Evolutionary conservation across 92 coral and sea anemone species (phyloP).

Genomic region (Parazoanthus darwini): DNA sequence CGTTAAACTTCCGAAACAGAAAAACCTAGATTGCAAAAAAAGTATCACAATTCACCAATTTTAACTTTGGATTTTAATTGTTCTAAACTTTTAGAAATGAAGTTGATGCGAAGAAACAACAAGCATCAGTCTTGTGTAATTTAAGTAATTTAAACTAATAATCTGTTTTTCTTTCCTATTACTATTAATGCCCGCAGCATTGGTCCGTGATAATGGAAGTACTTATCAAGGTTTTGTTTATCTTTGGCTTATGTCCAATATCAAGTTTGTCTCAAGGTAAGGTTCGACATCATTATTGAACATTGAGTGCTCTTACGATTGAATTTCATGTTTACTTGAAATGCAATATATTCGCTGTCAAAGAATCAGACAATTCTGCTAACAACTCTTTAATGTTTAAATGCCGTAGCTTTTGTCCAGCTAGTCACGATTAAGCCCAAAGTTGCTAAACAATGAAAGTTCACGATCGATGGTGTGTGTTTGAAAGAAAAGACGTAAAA

Average conservation of each 20-base stretch:
- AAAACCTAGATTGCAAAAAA: no score
- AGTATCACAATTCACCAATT: not conserved
- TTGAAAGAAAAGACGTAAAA: not conserved
- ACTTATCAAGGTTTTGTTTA: not conserved
- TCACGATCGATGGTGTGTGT: no score
- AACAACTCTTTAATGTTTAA: no score
- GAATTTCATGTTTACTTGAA: not conserved
- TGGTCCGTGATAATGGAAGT: not conserved
- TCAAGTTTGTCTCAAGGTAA: slow-evolving; percentile 19
- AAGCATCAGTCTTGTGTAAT: not conserved
- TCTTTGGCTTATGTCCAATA: slow-evolving; percentile 20
- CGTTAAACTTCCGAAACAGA: not conserved
- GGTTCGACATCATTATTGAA: not conserved
- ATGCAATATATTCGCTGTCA: not conserved
- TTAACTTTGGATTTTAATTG: not conserved
- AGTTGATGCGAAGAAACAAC: not conserved
- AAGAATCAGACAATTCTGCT: no score
- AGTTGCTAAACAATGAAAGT: no score
- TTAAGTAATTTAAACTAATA: not conserved
- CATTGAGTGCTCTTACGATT: no score
- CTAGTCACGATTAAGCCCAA: no score
- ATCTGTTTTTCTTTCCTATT: not conserved
- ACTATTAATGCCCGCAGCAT: not conserved
- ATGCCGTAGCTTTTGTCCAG: no score
- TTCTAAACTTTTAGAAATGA: not conserved